Base-by-base conservation (phyloP, 1,140 invertebrate species). In the Babylonia areolata region DNA sequence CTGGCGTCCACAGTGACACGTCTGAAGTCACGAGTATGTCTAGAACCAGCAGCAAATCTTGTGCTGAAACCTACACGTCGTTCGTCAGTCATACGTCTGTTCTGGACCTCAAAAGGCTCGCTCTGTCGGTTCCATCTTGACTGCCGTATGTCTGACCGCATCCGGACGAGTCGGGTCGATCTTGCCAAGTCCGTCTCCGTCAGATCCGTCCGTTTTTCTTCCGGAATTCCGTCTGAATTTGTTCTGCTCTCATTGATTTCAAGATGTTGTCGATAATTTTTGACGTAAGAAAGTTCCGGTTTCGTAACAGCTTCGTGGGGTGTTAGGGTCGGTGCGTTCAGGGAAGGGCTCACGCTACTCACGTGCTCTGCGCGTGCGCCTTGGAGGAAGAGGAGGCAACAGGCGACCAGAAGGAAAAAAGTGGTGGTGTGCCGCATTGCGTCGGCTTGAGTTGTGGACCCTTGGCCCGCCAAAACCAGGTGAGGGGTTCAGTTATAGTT, bases 351-450 rank as follows among this genome's bases (percentile, higher is more conserved):
- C 82, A 31, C 82, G 40, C 82, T 84, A 39, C 23, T 42, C 82
- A 84, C 64, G 64, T 84, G 64, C 17, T 84, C 82, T 23, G 82
- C 64, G 40, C 82, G 64, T 28, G 82, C 35, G 35, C 82, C 82
- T 73, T 84, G 82, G 28, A 84, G 69, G 33, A 84, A n/a, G 54
- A 84, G 82, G 5, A 84, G 82, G 39, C 82, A 73, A 39, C 64
- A 84, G 35, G 82, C 82, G 17, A 84, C 82, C 5, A 84, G 69
- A 11, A 84, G 64, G 51, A 84, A 84, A 40, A 84, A 84, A 20
- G 39, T 73, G 23, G 31, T 84, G 1, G 82, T 73, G 69, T 84
- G 82, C 15, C 82, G 82, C 82, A 84, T 84, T 37, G 37, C 39
- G 46, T 51, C n/a, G 46, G 46, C 2, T 0, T 51, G 46, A 17